Evolutionary conservation across 2,888 invertebrate genomes (phyloP).

Genomic region (Pediacus dermestoides): DNA sequence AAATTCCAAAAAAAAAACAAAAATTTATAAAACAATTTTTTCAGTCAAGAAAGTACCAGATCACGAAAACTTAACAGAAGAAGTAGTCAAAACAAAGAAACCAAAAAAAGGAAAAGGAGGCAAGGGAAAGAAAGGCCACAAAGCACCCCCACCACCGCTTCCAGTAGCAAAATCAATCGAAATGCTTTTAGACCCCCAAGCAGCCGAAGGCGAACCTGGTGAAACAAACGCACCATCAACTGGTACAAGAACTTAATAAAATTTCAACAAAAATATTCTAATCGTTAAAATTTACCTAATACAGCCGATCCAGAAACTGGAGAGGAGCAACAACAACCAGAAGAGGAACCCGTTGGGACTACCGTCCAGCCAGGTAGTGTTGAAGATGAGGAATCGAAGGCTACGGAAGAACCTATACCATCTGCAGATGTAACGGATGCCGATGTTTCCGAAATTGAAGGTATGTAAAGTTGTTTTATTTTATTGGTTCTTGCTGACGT

Average conservation of each 20-base stretch:
- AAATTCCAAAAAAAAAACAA: no score
- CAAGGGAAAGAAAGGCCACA: slow-evolving; percentile 24
- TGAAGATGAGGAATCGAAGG: no score
- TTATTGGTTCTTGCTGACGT: not conserved
- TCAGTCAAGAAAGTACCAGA: slow-evolving; percentile 33
- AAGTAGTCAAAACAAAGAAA: slow-evolving; percentile 25
- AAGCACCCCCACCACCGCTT: slow-evolving; percentile 18
- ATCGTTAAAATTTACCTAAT: not conserved
- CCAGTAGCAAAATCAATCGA: slow-evolving; percentile 14
- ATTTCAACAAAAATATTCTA: no score
- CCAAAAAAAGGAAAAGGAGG: slow-evolving; percentile 25
- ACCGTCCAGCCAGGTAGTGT: not conserved
- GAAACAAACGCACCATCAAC: no score
- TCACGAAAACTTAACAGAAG: slow-evolving; percentile 14
- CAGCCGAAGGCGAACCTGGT: slow-evolving; percentile 6
- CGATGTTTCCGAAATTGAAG: slow-evolving; percentile 29
- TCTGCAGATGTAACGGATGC: slow-evolving; percentile 35
- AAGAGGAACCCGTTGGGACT: slow-evolving; percentile 8
- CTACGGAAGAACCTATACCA: slow-evolving; percentile 22
- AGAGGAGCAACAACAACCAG: slow-evolving; percentile 14
- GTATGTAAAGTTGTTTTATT: slow-evolving; percentile 11
- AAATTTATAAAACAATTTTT: no score
- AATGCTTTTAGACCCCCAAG: slow-evolving; percentile 1
- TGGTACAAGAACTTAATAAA: no score
- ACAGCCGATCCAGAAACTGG: slow-evolving; percentile 11